A percentile compares a stretch with the other conserved stretches of the same genome.
phyloP scores from a whole-genome alignment of 1,140 invertebrate genomes.

The Zaprionus camerounensis region DNA sequence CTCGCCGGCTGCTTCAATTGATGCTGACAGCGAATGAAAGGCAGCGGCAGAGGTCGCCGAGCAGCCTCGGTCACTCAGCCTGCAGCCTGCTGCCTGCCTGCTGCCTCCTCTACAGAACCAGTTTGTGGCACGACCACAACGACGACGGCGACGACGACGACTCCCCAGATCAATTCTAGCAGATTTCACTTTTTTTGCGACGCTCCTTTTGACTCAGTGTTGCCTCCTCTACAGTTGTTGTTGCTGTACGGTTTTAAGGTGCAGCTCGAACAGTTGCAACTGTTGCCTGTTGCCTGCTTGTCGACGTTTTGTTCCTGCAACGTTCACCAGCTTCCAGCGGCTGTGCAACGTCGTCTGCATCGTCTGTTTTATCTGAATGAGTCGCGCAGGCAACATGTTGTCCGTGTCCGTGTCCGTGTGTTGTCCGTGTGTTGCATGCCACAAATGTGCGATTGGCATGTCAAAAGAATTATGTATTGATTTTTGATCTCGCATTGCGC shows the following conservation, averaged over 20 bases:
- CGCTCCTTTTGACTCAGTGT: constrained; percentile 51
- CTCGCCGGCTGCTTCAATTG: constrained; percentile 69
- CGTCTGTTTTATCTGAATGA: constrained; percentile 75
- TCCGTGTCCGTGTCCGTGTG: constrained; percentile 8
- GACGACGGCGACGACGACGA: constrained; percentile 55
- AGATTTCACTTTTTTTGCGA: constrained; percentile 78
- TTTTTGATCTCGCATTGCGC: constrained; percentile 73
- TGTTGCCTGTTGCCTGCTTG: constrained; percentile 64
- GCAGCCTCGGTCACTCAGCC: constrained; percentile 34
- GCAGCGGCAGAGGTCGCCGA: constrained; percentile 37
- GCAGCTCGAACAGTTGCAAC: constrained; percentile 77
- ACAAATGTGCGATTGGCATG: constrained; percentile 83
- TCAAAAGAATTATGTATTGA: constrained; percentile 83
- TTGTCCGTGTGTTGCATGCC: constrained; percentile 67
- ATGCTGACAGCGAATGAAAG: constrained; percentile 83
- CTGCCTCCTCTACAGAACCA: constrained; percentile 66
- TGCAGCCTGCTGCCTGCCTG: constrained; percentile 48
- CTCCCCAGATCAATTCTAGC: constrained; percentile 83
- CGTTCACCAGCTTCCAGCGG: constrained; percentile 61
- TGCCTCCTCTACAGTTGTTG: background rate
- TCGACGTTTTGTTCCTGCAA: constrained; percentile 70
- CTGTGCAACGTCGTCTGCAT: constrained; percentile 48
- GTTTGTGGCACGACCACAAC: constrained; percentile 56
- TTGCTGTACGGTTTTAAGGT: constrained; percentile 56
- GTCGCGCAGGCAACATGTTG: constrained; percentile 65